phyloP scores from a whole-genome alignment of 2,888 invertebrate genomes.

The Embidobia sp. region DNA sequence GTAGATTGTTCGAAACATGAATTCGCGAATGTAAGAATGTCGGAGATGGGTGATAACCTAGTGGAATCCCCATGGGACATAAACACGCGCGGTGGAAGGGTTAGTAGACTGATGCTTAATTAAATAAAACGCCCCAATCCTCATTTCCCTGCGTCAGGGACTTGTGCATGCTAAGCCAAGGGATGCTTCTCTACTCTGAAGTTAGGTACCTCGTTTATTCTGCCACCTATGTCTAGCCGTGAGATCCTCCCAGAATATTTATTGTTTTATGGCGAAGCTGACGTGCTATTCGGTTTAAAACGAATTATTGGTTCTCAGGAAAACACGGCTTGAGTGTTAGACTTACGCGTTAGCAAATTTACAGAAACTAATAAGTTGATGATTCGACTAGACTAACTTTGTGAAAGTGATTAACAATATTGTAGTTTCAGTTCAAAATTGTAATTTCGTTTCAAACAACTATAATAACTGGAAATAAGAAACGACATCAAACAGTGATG shows the following conservation, averaged over 20 bases:
- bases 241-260: constrained; percentile 53
- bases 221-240: constrained; percentile 53
- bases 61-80: constrained; percentile 72
- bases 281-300: constrained; percentile 32
- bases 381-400: constrained; percentile 4
- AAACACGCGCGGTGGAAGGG: constrained; percentile 72
- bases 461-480: too few species aligned
- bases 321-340: constrained; percentile 15
- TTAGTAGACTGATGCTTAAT: constrained; percentile 75
- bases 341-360: constrained; percentile 22
- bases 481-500: too few species aligned
- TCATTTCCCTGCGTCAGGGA: constrained; percentile 70
- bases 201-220: constrained; percentile 64
- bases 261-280: constrained; percentile 50
- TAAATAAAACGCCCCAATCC: constrained; percentile 78
- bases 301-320: constrained; percentile 37
- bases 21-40: constrained; percentile 60
- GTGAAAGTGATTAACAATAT: background rate
- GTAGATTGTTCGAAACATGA: constrained; percentile 60
- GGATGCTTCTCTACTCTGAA: constrained; percentile 63
- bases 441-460: too few species aligned
- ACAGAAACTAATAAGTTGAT: constrained; percentile 22
- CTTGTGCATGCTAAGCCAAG: constrained; percentile 69
- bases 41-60: constrained; percentile 69
- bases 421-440: too few species aligned